These are phyloP conservation scores for Prionace glauca DNA, from an alignment of 2,797 vertebrate species.

Conservation along the genomic window DNA sequence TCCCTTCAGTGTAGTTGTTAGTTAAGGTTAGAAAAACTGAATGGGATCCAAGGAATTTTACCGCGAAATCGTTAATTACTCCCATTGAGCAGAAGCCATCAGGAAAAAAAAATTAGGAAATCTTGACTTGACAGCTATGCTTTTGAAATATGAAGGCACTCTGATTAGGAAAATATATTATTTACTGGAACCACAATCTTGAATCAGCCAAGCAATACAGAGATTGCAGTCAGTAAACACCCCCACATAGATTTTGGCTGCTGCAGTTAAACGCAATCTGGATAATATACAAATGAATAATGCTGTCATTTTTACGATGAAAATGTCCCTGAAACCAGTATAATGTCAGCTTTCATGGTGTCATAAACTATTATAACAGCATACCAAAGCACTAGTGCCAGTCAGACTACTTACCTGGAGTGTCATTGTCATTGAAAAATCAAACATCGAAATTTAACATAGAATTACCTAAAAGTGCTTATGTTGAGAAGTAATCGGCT, in stretches of 20 bases:
- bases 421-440: not conserved
- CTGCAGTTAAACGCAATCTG: not conserved
- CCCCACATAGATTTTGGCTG: conserved; percentile 14
- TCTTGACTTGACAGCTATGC: fast-evolving
- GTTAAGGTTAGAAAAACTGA: not conserved
- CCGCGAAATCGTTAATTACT: not conserved
- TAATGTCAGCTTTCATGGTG: not conserved
- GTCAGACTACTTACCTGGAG: not conserved
- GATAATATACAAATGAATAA: not conserved
- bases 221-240: not conserved
- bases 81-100: not conserved
- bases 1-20: conserved; percentile 39
- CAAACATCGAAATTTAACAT: not conserved
- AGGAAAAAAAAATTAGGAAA: not conserved
- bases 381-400: not conserved
- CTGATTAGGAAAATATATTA: not conserved
- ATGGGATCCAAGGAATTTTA: not conserved
- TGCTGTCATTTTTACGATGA: not conserved
- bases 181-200: conserved; percentile 1
- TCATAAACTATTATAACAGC: not conserved
- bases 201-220: not conserved
- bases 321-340: not conserved
- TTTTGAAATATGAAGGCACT: not conserved
- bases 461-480: not conserved
- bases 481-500: not conserved